A percentile compares a stretch with the other conserved stretches of the same genome.
Conservation (phyloP, 2,888 invertebrate species). For the Ochropacha duplaris region DNA sequence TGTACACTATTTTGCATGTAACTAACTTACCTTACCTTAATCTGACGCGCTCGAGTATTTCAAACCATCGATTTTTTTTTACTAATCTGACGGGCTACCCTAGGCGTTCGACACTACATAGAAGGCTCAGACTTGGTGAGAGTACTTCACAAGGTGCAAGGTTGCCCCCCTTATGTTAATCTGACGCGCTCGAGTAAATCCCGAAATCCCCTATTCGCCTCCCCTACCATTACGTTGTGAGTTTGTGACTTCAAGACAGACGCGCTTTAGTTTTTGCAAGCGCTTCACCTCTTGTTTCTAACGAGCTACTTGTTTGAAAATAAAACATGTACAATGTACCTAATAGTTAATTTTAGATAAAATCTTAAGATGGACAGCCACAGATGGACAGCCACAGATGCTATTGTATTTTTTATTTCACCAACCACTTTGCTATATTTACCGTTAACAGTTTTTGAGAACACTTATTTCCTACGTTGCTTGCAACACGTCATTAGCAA, state of each 20-base stretch:
- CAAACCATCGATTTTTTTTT: too few relatives aligned
- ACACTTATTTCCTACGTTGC: not conserved
- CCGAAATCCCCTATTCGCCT: too few relatives aligned
- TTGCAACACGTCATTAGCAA: not conserved
- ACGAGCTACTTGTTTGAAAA: not conserved
- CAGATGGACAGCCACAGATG: not conserved
- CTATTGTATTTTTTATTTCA: not conserved
- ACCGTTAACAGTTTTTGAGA: not conserved
- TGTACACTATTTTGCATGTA: too few relatives aligned
- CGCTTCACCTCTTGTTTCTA: not conserved
- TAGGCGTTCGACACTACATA: too few relatives aligned
- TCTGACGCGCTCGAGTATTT: too few relatives aligned
- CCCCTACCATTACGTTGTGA: too few relatives aligned
- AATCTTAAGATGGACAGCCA: not conserved
- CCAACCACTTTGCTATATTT: not conserved
- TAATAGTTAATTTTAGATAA: not conserved
- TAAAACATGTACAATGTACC: not conserved
- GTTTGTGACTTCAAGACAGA: not conserved
- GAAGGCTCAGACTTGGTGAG: too few relatives aligned
- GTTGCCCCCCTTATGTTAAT: too few relatives aligned
- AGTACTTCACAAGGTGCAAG: too few relatives aligned
- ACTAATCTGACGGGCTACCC: too few relatives aligned
- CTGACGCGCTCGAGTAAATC: too few relatives aligned
- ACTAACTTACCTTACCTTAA: too few relatives aligned
- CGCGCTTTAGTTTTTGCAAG: not conserved